These are phyloP conservation scores for Pristionchus mayeri DNA, from an alignment of 2,888 invertebrate species.

Conservation along the genomic window DNA sequence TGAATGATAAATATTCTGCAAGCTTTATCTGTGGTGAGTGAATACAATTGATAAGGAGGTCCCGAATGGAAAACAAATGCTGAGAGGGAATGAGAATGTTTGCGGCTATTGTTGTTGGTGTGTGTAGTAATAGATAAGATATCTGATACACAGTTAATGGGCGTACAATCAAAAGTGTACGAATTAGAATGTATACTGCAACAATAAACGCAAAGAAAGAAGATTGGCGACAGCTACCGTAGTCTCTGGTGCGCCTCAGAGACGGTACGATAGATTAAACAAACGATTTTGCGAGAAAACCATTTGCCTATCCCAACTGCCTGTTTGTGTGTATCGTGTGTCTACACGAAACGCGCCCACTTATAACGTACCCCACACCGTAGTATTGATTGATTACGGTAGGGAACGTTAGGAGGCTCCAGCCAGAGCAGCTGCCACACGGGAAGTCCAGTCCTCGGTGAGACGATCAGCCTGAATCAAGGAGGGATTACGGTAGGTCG, in stretches of 20 bases:
- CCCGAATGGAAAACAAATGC: not conserved
- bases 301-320: constrained; percentile 36
- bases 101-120: constrained; percentile 28
- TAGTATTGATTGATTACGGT: constrained; percentile 40
- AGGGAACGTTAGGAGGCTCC: constrained; percentile 38
- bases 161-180: constrained; percentile 39
- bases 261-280: constrained; percentile 29
- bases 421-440: not conserved
- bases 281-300: not conserved
- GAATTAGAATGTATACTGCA: constrained; percentile 36
- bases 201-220: constrained; percentile 39
- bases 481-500: not conserved
- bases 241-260: constrained; percentile 35
- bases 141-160: constrained; percentile 40
- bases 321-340: constrained; percentile 35
- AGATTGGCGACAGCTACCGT: constrained; percentile 41
- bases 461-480: constrained; percentile 30
- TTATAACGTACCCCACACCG: constrained; percentile 38
- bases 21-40: constrained; percentile 4
- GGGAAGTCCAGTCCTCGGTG: constrained; percentile 28
- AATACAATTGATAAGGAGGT: not conserved
- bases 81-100: not conserved
- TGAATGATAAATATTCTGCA: not conserved
- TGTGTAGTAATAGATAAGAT: constrained; percentile 37
- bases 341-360: constrained; percentile 31